A percentile compares a stretch with the other conserved stretches of the same genome.
Evolutionary conservation across 2,888 invertebrate species (phyloP).

Genomic region (Melieria picta): DNA sequence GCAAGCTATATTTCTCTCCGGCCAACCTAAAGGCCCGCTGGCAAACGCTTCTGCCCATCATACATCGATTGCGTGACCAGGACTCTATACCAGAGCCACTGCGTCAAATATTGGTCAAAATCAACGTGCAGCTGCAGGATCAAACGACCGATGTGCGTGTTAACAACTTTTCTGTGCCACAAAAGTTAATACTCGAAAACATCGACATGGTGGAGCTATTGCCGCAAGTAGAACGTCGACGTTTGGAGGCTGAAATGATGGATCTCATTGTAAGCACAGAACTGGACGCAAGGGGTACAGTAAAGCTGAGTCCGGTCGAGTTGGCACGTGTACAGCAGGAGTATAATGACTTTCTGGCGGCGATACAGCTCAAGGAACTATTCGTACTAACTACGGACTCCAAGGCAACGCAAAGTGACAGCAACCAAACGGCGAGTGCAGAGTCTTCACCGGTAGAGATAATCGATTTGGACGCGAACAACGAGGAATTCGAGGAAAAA

Average conservation of each 20-base stretch:
- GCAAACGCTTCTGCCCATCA: constrained; percentile 46
- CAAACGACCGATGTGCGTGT: constrained; percentile 24
- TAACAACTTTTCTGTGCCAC: constrained; percentile 23
- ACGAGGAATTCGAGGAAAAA: too few relatives aligned
- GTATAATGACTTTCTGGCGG: constrained; percentile 44
- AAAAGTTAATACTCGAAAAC: constrained; percentile 42
- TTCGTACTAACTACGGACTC: constrained; percentile 16
- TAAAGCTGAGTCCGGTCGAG: constrained; percentile 16
- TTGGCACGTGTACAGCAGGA: constrained; percentile 39
- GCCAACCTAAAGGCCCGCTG: constrained; percentile 51
- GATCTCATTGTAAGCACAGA: constrained; percentile 49
- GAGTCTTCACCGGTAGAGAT: constrained; percentile 8
- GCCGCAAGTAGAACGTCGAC: constrained; percentile 38
- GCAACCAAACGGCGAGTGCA: constrained; percentile 16
- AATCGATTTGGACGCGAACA: not conserved
- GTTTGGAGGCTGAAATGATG: constrained; percentile 52
- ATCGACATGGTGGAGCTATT: constrained; percentile 41
- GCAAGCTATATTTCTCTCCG: constrained; percentile 41
- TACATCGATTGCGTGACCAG: constrained; percentile 41
- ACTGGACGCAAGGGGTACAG: constrained; percentile 33
- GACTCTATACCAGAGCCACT: constrained; percentile 45
- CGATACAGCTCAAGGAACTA: constrained; percentile 47
- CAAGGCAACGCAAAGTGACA: constrained; percentile 6
- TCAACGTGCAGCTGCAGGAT: constrained; percentile 37
- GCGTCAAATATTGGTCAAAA: constrained; percentile 42